A percentile compares a stretch with the other conserved stretches of the same genome.
These are phyloP conservation scores for Geodia barretti DNA, from an alignment of 37 sponge, comb jelly and placozoan species.

Conservation along the genomic window DNA sequence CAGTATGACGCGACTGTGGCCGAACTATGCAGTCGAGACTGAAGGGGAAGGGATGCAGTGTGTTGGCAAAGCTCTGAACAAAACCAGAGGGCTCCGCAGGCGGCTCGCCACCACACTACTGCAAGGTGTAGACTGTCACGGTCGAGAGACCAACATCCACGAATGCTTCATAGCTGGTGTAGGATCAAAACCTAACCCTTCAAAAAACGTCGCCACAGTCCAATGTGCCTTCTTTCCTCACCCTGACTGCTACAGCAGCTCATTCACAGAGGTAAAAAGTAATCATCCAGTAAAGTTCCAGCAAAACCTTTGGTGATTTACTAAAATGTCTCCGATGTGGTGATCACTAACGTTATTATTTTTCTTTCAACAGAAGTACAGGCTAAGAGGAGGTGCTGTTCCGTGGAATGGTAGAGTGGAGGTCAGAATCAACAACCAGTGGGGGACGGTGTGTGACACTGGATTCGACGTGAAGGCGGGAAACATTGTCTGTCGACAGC, in stretches of 20 bases:
- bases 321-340: background rate
- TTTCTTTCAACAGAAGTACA: background rate
- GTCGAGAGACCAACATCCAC: conserved; percentile 34
- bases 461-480: conserved; percentile 54
- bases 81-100: conserved; percentile 1
- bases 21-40: background rate
- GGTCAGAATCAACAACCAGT: conserved; percentile 33
- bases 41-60: background rate
- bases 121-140: conserved; percentile 39
- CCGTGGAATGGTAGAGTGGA: conserved; percentile 77
- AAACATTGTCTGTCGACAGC: conserved; percentile 55
- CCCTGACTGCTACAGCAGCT: conserved; percentile 10
- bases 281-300: too few species aligned
- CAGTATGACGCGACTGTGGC: background rate
- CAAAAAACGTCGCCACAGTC: conserved; percentile 55
- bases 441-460: conserved; percentile 77
- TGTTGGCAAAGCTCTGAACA: background rate
- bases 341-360: background rate
- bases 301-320: too few species aligned
- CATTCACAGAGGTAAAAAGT: background rate
- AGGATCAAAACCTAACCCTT: conserved; percentile 12
- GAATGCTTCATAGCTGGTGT: conserved; percentile 43
- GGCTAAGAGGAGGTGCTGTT: conserved; percentile 43
- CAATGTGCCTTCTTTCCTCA: conserved; percentile 61
- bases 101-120: conserved; percentile 5